These are phyloP conservation scores for Corydoras sp. DNA, from an alignment of 2,113 vertebrate species.

Conservation along the genomic window DNA sequence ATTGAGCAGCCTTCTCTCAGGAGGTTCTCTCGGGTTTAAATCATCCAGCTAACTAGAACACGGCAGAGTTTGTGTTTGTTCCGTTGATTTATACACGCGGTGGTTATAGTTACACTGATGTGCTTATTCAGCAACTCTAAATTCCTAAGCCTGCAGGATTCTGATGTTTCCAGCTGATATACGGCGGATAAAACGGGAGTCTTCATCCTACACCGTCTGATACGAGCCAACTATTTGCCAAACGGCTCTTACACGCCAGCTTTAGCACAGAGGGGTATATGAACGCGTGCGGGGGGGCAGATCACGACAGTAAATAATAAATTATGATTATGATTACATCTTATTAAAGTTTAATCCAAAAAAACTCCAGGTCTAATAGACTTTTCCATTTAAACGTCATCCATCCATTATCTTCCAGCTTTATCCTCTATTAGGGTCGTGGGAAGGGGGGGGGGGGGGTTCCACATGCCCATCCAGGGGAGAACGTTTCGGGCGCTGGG, in stretches of 20 bases:
- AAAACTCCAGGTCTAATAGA: too few relatives aligned
- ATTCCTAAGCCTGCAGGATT: conserved; percentile 16
- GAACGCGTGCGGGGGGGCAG: not conserved
- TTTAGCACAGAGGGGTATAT: conserved; percentile 1
- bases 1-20: not conserved
- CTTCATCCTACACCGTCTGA: conserved; percentile 24
- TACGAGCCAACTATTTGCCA: conserved; percentile 35
- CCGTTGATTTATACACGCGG: not conserved
- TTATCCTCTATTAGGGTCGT: too few relatives aligned
- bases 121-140: conserved; percentile 27
- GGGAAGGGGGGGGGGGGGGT: too few relatives aligned
- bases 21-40: too few relatives aligned
- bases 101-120: conserved; percentile 5
- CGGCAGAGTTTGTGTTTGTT: too few relatives aligned
- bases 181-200: conserved; percentile 18
- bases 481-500: too few relatives aligned
- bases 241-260: not conserved
- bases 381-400: too few relatives aligned
- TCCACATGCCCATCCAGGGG: too few relatives aligned
- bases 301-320: conserved; percentile 8
- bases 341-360: too few relatives aligned
- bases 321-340: not conserved
- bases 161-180: conserved; percentile 2
- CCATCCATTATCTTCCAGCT: too few relatives aligned
- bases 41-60: too few relatives aligned